Evolutionary conservation across 2,888 invertebrate species (phyloP).

Genomic region (Calameuta pallipes): DNA sequence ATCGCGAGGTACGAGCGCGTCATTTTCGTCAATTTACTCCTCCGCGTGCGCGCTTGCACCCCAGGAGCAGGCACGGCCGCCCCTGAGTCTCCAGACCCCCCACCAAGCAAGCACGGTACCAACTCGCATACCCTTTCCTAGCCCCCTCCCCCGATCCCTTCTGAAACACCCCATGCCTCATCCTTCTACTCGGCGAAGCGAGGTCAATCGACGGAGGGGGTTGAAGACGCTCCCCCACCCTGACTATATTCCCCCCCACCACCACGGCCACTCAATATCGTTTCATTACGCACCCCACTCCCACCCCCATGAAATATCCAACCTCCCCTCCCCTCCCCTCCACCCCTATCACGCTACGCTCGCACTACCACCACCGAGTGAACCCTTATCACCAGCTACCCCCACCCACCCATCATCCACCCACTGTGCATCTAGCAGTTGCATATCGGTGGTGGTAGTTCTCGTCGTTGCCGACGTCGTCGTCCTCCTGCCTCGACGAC

Average conservation of each 20-base stretch:
- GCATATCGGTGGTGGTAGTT: neutral
- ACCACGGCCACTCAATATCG: conserved; percentile 59
- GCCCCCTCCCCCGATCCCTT: conserved; percentile 27
- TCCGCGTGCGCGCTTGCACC: conserved; percentile 17
- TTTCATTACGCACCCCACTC: conserved; percentile 62
- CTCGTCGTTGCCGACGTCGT: conserved; percentile 15
- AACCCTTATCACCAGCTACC: neutral
- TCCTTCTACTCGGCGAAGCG: conserved; percentile 55
- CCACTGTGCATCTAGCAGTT: conserved; percentile 19
- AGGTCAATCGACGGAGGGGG: conserved; percentile 63
- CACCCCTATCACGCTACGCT: conserved; percentile 58
- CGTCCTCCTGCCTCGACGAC: conserved; percentile 37
- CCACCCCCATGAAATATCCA: conserved; percentile 26
- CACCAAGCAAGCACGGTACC: neutral
- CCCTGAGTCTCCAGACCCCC: neutral
- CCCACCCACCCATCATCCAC: neutral
- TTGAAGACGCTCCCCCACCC: conserved; percentile 48
- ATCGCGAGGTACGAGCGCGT: conserved; percentile 38
- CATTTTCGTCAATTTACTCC: conserved; percentile 63
- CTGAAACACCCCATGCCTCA: conserved; percentile 7
- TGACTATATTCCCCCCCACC: conserved; percentile 25
- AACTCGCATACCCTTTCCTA: conserved; percentile 23
- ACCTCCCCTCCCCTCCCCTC: conserved; percentile 20
- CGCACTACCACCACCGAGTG: conserved; percentile 12
- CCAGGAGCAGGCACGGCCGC: neutral